These are phyloP conservation scores for Ornithoptera priamus DNA, from an alignment of 2,888 invertebrate genomes.

Conservation along the genomic window DNA sequence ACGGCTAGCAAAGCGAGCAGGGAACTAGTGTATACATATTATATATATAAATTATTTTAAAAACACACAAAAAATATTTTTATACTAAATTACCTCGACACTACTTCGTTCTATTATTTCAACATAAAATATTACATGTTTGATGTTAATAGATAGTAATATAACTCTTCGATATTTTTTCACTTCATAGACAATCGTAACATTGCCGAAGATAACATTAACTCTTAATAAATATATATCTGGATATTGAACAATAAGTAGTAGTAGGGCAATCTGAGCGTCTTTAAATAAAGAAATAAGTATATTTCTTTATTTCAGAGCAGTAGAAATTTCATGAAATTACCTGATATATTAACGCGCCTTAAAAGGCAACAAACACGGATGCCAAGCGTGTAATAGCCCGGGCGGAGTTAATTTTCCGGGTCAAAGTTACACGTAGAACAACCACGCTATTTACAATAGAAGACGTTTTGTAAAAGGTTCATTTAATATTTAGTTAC, in stretches of 20 bases:
- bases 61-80: no score
- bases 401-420: slow-evolving; percentile 65
- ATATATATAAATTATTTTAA: no score
- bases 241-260: background rate
- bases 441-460: slow-evolving; percentile 45
- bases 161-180: no score
- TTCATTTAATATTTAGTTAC: slow-evolving; percentile 17
- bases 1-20: no score
- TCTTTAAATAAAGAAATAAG: no score
- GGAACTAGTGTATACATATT: no score
- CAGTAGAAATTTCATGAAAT: slow-evolving; percentile 25
- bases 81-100: no score
- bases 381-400: slow-evolving; percentile 46
- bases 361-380: slow-evolving; percentile 35
- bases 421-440: slow-evolving; percentile 56
- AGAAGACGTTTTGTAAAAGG: slow-evolving; percentile 19
- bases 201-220: background rate
- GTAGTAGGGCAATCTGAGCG: no score
- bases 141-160: no score
- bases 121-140: no score
- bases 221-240: background rate
- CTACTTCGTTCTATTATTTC: no score
- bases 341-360: slow-evolving; percentile 35
- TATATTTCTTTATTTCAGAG: no score
- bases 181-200: background rate